Conservation (phyloP, 2,797 vertebrate genomes). For the Gadopsis marmoratus region DNA sequence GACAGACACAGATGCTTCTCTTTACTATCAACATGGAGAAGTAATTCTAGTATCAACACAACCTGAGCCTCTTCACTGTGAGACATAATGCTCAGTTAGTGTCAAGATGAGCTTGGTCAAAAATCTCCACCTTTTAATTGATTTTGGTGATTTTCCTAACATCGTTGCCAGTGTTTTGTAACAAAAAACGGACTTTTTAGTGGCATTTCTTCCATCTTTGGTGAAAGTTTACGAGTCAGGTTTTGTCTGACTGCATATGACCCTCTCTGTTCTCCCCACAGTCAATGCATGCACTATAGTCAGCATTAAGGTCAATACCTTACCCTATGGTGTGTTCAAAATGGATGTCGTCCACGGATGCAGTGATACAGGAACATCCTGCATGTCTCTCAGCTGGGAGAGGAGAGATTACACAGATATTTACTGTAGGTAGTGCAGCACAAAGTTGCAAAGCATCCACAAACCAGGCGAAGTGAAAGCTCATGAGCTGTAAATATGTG, state of each 20-base stretch:
- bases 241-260: not conserved
- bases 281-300: not conserved
- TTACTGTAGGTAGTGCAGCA: not conserved
- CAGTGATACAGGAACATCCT: slow-evolving; percentile 94
- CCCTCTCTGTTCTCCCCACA: not conserved
- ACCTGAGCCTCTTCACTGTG: not conserved
- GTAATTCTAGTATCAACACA: slow-evolving; percentile 57
- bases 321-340: slow-evolving; percentile 98
- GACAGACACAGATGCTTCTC: slow-evolving; percentile 48
- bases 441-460: not conserved
- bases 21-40: slow-evolving; percentile 65
- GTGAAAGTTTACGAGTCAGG: not conserved
- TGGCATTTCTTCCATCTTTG: not conserved
- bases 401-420: slow-evolving; percentile 50
- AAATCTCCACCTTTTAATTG: not conserved
- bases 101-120: not conserved
- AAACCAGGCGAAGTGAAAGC: not conserved
- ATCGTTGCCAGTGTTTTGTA: not conserved
- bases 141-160: not conserved
- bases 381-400: slow-evolving; percentile 94
- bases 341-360: slow-evolving; percentile 97
- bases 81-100: not conserved
- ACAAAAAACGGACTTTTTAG: not conserved
- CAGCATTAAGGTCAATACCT: slow-evolving; percentile 34
- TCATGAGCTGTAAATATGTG: not conserved